A percentile compares a stretch with the other conserved stretches of the same genome.
phyloP scores from a whole-genome alignment of 2,888 invertebrate genomes.

The Dryomyza anilis region DNA sequence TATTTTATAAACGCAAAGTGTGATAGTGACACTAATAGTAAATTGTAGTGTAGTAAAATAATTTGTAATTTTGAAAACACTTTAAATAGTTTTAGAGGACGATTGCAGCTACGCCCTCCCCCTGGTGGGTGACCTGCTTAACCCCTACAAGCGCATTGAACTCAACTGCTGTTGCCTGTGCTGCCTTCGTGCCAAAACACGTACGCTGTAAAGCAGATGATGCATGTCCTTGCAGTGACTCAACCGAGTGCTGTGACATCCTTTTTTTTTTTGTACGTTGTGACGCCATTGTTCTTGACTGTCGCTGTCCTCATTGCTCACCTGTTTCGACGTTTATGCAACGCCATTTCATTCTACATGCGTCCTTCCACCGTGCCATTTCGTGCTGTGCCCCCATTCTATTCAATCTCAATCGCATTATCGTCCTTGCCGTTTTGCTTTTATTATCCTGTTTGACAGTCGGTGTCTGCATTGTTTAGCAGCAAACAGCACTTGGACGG shows the following conservation, averaged over 20 bases:
- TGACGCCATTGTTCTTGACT: background rate
- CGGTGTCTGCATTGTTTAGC: slow-evolving; percentile 10
- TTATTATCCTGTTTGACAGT: slow-evolving; percentile 18
- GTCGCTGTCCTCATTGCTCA: background rate
- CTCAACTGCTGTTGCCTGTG: too few relatives aligned
- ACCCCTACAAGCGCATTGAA: too few relatives aligned
- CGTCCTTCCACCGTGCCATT: background rate
- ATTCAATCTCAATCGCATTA: slow-evolving; percentile 17
- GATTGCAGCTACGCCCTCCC: too few relatives aligned
- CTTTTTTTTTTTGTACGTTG: background rate
- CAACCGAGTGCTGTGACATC: too few relatives aligned
- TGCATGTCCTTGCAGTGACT: background rate
- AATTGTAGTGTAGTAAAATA: too few relatives aligned
- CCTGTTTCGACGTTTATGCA: background rate
- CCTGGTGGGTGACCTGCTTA: too few relatives aligned
- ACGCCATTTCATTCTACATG: background rate
- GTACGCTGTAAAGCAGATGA: too few relatives aligned
- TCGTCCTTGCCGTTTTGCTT: background rate
- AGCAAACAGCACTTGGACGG: background rate
- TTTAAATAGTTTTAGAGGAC: too few relatives aligned
- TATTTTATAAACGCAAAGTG: too few relatives aligned
- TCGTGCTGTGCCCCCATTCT: background rate
- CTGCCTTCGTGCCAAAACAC: too few relatives aligned
- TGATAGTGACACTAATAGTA: too few relatives aligned
- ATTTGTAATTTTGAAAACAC: too few relatives aligned